Percentiles rank a stretch among this genome's conserved stretches.
Evolutionary conservation across 2,797 vertebrate species (phyloP).

Genomic region (Cichlasoma orientale): DNA sequence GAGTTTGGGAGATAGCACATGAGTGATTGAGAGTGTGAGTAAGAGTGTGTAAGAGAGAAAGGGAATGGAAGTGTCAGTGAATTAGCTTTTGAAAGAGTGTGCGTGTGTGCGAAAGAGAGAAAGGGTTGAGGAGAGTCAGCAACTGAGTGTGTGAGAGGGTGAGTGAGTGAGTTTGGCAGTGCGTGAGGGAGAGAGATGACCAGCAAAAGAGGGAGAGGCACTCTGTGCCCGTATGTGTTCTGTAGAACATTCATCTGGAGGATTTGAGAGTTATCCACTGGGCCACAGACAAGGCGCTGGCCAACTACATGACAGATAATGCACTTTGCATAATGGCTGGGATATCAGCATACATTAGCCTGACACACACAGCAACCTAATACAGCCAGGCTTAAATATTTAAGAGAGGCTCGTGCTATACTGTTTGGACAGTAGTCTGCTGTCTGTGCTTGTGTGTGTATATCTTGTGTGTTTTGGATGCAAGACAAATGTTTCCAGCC

Average conservation of each 20-base stretch:
- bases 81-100: slow-evolving; percentile 22
- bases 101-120: neutral
- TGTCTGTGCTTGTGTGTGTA: neutral
- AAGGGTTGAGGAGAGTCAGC: neutral
- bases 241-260: slow-evolving; percentile 16
- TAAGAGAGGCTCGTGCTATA: slow-evolving; percentile 2
- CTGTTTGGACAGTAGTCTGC: slow-evolving; percentile 19
- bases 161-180: slow-evolving; percentile 22
- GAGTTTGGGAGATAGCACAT: slow-evolving; percentile 19
- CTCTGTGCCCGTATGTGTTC: neutral
- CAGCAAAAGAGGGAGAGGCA: neutral
- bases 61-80: slow-evolving; percentile 14
- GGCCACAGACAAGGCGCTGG: neutral
- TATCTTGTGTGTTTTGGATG: slow-evolving; percentile 15
- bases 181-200: neutral
- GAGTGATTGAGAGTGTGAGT: slow-evolving; percentile 10
- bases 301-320: slow-evolving; percentile 37
- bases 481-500: slow-evolving; percentile 49
- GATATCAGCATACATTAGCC: slow-evolving; percentile 19
- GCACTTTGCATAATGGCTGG: slow-evolving; percentile 35
- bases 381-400: slow-evolving; percentile 45
- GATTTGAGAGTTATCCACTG: slow-evolving; percentile 18
- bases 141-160: neutral
- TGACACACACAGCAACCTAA: slow-evolving; percentile 27
- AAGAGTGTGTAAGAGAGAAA: neutral